phyloP scores from a whole-genome alignment of 2,888 invertebrate genomes.

The Calliopum simillimum region DNA sequence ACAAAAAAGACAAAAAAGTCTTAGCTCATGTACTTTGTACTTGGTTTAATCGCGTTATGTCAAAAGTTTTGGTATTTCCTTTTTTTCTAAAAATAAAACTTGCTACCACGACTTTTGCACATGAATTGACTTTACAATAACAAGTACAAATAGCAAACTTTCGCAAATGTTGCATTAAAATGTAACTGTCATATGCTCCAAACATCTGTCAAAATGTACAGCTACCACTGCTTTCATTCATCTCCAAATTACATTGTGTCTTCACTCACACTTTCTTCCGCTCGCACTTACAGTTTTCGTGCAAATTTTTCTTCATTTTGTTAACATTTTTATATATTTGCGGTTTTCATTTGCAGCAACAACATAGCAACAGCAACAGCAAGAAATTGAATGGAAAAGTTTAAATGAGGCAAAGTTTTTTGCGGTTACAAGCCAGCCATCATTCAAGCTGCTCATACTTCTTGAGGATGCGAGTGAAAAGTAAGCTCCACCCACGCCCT shows the following conservation, averaged over 20 bases:
- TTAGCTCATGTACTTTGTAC: conserved; percentile 12
- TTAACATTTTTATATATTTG: not conserved
- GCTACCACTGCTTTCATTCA: not conserved
- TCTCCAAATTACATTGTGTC: not conserved
- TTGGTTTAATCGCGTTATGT: conserved; percentile 24
- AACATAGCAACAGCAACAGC: not conserved
- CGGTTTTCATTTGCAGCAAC: no score
- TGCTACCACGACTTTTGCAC: not conserved
- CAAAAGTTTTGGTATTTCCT: conserved; percentile 3
- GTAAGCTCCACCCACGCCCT: not conserved
- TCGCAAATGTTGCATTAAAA: conserved; percentile 4
- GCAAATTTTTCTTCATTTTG: not conserved
- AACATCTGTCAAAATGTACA: conserved; percentile 13
- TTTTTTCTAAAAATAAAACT: not conserved
- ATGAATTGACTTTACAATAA: not conserved
- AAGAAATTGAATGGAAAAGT: conserved; percentile 24
- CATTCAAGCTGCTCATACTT: no score
- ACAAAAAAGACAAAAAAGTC: no score
- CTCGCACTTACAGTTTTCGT: not conserved
- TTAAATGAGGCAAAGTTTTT: conserved; percentile 12
- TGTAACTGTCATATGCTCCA: not conserved
- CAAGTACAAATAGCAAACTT: not conserved
- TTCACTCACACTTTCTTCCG: not conserved
- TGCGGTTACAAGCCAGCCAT: not conserved
- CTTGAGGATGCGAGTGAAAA: not conserved